phyloP scores from a whole-genome alignment of 2,888 invertebrate species.

The Agrilus biguttatus region DNA sequence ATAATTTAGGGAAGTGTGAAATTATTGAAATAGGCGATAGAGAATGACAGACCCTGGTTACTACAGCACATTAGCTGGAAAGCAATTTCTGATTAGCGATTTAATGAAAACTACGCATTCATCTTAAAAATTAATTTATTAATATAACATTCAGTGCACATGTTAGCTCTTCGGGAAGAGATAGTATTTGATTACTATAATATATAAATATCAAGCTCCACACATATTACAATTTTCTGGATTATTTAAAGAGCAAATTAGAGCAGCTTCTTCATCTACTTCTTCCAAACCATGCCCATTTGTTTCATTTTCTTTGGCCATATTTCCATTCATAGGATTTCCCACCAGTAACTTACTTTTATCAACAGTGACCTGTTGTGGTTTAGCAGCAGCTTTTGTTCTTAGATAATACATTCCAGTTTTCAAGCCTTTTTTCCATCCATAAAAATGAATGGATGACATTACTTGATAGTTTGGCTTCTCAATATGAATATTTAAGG shows the following conservation, averaged over 20 bases:
- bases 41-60: too few relatives aligned
- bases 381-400: conserved; percentile 90
- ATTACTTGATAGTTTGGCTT: conserved; percentile 87
- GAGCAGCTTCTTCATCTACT: conserved; percentile 45
- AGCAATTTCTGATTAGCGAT: too few relatives aligned
- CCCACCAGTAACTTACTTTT: conserved; percentile 47
- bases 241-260: conserved; percentile 76
- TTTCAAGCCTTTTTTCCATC: conserved; percentile 93
- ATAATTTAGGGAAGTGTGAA: too few relatives aligned
- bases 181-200: too few relatives aligned
- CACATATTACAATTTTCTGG: conserved; percentile 80
- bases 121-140: too few relatives aligned
- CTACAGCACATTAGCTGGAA: too few relatives aligned
- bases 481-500: conserved; percentile 93
- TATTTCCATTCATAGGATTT: conserved; percentile 6
- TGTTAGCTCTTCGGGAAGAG: too few relatives aligned
- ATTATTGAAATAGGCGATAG: too few relatives aligned
- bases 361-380: conserved; percentile 96
- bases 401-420: conserved; percentile 99
- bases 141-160: too few relatives aligned
- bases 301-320: conserved; percentile 6
- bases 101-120: too few relatives aligned
- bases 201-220: conserved; percentile 44
- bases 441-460: conserved; percentile 96
- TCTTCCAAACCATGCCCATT: conserved; percentile 21